Evolutionary conservation across 2,113 vertebrate species (phyloP).

Genomic region (Corvus moneduloides): DNA sequence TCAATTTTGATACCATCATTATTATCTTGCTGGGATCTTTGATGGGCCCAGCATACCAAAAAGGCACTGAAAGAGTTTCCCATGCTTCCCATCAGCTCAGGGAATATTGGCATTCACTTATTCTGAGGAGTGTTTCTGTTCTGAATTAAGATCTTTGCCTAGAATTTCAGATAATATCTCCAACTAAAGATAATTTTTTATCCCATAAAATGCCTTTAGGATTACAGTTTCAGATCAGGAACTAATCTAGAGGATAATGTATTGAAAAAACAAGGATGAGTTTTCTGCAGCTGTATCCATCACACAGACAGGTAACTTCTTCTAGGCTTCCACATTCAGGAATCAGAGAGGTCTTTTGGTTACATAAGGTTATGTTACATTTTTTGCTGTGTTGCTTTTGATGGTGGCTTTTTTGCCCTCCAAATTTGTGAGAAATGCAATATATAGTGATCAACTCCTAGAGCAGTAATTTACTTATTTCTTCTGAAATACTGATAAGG

Average conservation of each 20-base stretch:
- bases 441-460: not conserved
- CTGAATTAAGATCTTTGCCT: not conserved
- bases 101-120: not conserved
- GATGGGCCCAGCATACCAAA: not conserved
- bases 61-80: not conserved
- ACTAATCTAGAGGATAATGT: not conserved
- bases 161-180: not conserved
- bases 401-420: accelerated
- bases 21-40: not conserved
- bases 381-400: not conserved
- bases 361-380: not conserved
- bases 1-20: not conserved
- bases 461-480: not conserved
- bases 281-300: not conserved
- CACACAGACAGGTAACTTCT: not conserved
- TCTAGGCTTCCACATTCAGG: not conserved
- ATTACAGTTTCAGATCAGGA: not conserved
- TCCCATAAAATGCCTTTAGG: not conserved
- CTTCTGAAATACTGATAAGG: not conserved
- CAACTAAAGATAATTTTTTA: not conserved
- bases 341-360: not conserved
- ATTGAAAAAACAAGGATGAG: not conserved
- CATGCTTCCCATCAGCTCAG: not conserved
- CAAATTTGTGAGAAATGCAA: not conserved
- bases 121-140: not conserved